These are phyloP conservation scores for Apis cerana DNA, from an alignment of 1,140 invertebrate genomes.

Conservation along the genomic window DNA sequence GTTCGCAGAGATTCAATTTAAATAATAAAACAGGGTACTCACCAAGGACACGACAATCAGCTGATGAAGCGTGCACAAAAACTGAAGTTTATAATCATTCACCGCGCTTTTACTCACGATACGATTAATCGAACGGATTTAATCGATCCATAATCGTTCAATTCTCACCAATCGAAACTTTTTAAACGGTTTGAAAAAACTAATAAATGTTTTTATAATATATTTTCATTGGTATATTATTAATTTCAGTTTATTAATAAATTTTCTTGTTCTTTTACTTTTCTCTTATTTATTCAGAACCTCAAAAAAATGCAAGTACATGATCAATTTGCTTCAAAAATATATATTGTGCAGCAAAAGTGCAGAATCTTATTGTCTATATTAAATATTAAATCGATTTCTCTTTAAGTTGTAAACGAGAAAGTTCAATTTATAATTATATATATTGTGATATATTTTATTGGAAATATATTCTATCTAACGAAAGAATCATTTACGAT, in stretches of 20 bases:
- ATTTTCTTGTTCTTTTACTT: background rate
- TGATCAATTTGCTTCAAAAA: background rate
- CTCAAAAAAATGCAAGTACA: background rate
- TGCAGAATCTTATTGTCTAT: background rate
- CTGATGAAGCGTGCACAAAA: background rate
- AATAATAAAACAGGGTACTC: slow-evolving; percentile 27
- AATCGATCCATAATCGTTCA: background rate
- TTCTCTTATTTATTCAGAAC: background rate
- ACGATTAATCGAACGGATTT: slow-evolving; percentile 4
- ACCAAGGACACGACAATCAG: slow-evolving; percentile 22
- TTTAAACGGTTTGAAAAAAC: background rate
- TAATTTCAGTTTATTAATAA: background rate
- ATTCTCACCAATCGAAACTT: background rate
- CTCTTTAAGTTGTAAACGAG: background rate
- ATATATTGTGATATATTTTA: background rate
- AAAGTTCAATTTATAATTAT: background rate
- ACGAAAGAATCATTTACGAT: too few species aligned
- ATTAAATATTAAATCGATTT: background rate
- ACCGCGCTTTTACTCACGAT: slow-evolving; percentile 3
- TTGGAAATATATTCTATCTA: background rate
- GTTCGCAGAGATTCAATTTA: slow-evolving; percentile 14
- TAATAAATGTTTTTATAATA: background rate
- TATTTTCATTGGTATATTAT: background rate
- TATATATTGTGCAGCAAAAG: background rate
- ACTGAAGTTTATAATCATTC: background rate